phyloP scores from a whole-genome alignment of 2,113 vertebrate species.

The Myiagra hebetior region DNA sequence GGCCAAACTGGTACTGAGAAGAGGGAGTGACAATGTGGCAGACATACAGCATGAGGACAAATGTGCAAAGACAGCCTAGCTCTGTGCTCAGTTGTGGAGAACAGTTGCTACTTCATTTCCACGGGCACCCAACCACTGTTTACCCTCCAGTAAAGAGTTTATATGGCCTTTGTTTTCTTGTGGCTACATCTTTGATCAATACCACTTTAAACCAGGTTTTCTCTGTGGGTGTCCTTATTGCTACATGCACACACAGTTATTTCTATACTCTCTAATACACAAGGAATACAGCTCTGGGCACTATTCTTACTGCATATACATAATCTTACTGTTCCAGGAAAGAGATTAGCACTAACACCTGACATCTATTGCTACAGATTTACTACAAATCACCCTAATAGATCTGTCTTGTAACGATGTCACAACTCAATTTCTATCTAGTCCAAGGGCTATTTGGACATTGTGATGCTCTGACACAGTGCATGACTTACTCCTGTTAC shows the following conservation, averaged over 20 bases:
- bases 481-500: neutral
- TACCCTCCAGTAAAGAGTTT: neutral
- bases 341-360: neutral
- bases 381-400: neutral
- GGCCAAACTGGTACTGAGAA: neutral
- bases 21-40: neutral
- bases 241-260: neutral
- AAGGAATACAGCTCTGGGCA: neutral
- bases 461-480: neutral
- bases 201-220: neutral
- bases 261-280: neutral
- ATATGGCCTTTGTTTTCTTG: neutral
- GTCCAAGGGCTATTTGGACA: neutral
- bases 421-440: neutral
- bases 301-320: neutral
- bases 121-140: neutral
- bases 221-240: neutral
- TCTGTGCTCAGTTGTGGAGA: neutral
- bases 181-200: neutral
- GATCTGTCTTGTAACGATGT: neutral
- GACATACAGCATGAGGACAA: neutral
- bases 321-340: neutral
- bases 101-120: neutral
- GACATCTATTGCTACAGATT: neutral
- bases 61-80: no score